phyloP scores from a whole-genome alignment of 2,797 vertebrate species.

The Anableps anableps region DNA sequence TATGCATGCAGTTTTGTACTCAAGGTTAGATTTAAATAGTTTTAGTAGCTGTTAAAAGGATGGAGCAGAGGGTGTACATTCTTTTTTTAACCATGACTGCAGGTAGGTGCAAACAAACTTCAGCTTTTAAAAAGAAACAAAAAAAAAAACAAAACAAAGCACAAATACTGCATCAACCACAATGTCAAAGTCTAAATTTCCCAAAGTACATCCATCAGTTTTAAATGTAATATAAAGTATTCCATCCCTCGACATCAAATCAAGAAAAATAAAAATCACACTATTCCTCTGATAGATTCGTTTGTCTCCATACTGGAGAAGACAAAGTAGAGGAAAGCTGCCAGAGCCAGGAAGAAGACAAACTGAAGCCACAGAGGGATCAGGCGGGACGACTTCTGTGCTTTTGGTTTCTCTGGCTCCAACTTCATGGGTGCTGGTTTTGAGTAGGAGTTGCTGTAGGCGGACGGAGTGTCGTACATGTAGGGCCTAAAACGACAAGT shows the following conservation, averaged over 20 bases:
- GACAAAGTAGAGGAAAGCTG: slow-evolving; percentile 72
- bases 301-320: slow-evolving; percentile 77
- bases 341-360: slow-evolving; percentile 73
- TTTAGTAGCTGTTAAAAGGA: not conserved
- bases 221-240: slow-evolving; percentile 41
- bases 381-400: slow-evolving; percentile 50
- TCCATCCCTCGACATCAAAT: not conserved
- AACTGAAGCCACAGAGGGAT: slow-evolving; percentile 80
- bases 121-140: not conserved
- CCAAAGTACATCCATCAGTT: slow-evolving; percentile 37
- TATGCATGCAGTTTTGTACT: not conserved
- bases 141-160: slow-evolving; percentile 2
- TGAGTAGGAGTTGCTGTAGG: slow-evolving; percentile 52
- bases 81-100: not conserved
- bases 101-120: slow-evolving; percentile 4
- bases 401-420: slow-evolving; percentile 16
- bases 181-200: slow-evolving; percentile 36
- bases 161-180: slow-evolving; percentile 43
- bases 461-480: slow-evolving; percentile 54
- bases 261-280: slow-evolving; percentile 36
- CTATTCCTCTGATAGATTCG: slow-evolving; percentile 60
- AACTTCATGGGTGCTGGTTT: slow-evolving; percentile 42
- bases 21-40: not conserved
- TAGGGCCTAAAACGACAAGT: slow-evolving; percentile 44
- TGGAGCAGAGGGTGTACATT: not conserved